Base-by-base conservation (phyloP, 2,797 vertebrate genomes). In the Sebastes hubbsi region DNA sequence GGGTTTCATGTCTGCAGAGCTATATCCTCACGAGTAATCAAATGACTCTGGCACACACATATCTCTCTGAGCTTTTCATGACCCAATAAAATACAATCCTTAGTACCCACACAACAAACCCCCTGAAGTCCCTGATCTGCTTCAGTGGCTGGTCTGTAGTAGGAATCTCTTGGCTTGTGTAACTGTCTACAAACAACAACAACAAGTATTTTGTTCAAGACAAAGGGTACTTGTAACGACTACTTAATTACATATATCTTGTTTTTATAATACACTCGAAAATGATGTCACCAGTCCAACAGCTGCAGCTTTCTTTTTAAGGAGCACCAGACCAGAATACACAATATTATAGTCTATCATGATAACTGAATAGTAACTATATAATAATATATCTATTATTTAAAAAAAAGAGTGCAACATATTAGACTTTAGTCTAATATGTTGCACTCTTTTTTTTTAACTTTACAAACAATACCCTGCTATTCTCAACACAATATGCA, bases 21-120 rank as follows among this genome's bases (percentile, higher is more conserved):
- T 76, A 34, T 72, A 34, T 70, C 42, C 72, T 71, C 81, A 74
- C 42, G 75, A 85, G 70, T 62, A 71, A 78, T 80, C 81, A 86
- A 32, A 78, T 89, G 75, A 80, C 29, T 79, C 52, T 88, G 81
- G 62, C 83, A 85, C 78, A 82, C 56, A 82, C 49, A 49, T 81
- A 46, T 78, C 75, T 84, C 71, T 65, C 61, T 71, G 38, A 85
- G 78, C 59, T 73, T 85, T 63, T 78, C 67, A 77, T 66, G 42
- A 4, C 78, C 67, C 79, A 90, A 82, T 92, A 80, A 90, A 90
- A 82, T 58, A 29, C 36, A 83, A 30, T 67, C 52, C 38, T 61
- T 56, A 74, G 46, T 70, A 56, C 61, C 36, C 73, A 79, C 68
- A 88, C 64, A 64, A 88, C 63, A 61, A 85, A 78, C 58, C 73